Evolutionary conservation across 2,113 vertebrate species (phyloP), one percentile per base, ranked within the genome.

Genomic region (Xenus cinereus): DNA sequence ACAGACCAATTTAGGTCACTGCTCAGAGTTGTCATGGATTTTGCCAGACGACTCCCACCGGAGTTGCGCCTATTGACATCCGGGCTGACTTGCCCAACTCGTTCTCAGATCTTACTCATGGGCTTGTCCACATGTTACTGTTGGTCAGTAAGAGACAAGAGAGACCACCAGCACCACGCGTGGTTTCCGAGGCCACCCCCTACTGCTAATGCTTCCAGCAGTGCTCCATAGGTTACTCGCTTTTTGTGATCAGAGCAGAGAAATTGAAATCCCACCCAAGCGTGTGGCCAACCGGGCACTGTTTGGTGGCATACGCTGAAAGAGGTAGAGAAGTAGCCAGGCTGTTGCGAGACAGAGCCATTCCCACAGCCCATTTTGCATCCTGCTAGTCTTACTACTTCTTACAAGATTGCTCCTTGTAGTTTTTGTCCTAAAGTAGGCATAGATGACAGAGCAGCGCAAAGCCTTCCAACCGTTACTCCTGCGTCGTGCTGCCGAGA

Each of bases 401-500:
- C 76, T 76, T 30, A 21, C 17, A 68, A 43, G 72, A 19, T 45
- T 3, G 2, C 14, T 79, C 26, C 53, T 66, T 6, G 27, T 73
- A 66, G 57, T 78, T 84, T 33, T 50, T 84, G 37, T 62, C 62
- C 71, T 76, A 20, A 14, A 19, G 14, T 3, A 76, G 45, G 12
- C 28, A 1, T 37, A 60, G 62, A 50, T 45, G 72, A 18, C 15
- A 62, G 53, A 37, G 28, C 51, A 62, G 45, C 37, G 27, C 32
- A 22, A 72, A 66, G 71, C 22, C 53, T 82, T 48, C 26, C 46
- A 32, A 32, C 16, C 26, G 89, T 59, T 68, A 8, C 53, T 39
- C 0, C 19, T 4, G 17, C 1, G 0, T 51, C 37, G 9, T 0
- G 0, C 56, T 76, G 59, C 56, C 3, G 0, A 30, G 93, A 71